Evolutionary conservation across 1,140 invertebrate genomes (phyloP), one percentile per base, ranked within the genome.

Genomic region (Aplysia californica): DNA sequence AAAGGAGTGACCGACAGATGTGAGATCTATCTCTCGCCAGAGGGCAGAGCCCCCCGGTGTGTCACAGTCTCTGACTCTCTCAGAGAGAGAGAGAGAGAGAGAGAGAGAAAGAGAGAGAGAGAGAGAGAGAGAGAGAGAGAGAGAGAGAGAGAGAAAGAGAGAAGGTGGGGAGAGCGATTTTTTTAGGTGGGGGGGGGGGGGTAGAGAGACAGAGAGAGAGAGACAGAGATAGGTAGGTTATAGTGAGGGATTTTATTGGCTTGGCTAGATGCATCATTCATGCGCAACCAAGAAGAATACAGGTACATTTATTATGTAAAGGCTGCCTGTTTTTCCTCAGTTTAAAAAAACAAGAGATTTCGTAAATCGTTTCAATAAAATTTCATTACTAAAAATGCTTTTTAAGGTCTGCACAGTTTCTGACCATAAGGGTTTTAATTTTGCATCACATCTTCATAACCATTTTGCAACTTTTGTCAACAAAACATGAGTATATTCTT

Each of bases 101-200:
- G 6, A 61, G 20, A 61, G 20, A 61, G 20, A 61, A 26, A 61
- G 58, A 61, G 29, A 61, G 58, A 55, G 31, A 58, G 58, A 39
- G 6, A 56, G 39, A 72, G 58, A 26, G 38, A 38, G 36, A 65
- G 36, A 36, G 38, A 38, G 23, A 36, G n/a, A 38, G 58, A 38
- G 6, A 66, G 72, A 65, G 71, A 72, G 58, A 55, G 69, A 56
- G 77, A 77, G 26, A 64, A 50, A 44, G 73, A 75, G n/a, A 65
- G 74, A 65, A 78, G 69, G 20, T 65, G 69, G 73, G 70, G 69
- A 70, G 73, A 75, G 50, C 61, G 70, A 23, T 66, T 72, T n/a
- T 44, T 36, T 15, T 35, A 65, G 69, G 73, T 65, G 26, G 65
- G 38, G 65, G 58, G 76, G n/a, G 20, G 61, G 44, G 73, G 59